Evolutionary conservation across 2,113 vertebrate species (phyloP).

Genomic region (Leucosticte australis): DNA sequence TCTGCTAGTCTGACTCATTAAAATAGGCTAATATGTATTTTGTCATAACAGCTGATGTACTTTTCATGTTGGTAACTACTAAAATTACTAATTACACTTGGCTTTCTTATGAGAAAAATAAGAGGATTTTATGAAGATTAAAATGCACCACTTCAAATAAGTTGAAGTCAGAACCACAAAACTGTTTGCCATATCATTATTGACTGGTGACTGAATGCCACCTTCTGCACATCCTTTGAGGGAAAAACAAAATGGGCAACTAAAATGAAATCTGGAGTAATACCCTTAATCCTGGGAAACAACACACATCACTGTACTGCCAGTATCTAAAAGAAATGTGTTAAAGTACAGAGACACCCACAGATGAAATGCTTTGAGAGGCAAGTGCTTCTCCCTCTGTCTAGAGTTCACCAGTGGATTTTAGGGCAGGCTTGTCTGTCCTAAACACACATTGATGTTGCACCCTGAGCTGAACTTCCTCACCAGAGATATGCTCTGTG

Average conservation of each 20-base stretch:
- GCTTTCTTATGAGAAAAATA: not conserved
- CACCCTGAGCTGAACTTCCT: not conserved
- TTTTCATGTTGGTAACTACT: not conserved
- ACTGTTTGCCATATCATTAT: not conserved
- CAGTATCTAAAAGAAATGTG: not conserved
- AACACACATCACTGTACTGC: rapidly evolving
- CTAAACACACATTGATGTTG: rapidly evolving
- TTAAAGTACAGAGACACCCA: not conserved
- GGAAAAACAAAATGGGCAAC: not conserved
- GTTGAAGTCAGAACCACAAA: not conserved
- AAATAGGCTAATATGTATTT: not conserved
- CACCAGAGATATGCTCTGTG: rapidly evolving
- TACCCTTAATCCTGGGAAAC: not conserved
- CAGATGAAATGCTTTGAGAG: not conserved
- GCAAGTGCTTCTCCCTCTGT: not conserved
- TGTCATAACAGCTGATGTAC: not conserved
- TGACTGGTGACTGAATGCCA: not conserved
- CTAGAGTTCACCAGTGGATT: not conserved
- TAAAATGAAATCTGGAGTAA: not conserved
- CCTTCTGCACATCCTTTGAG: not conserved
- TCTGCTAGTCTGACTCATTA: not conserved
- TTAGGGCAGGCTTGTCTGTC: not conserved
- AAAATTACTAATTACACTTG: not conserved
- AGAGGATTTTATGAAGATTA: not conserved
- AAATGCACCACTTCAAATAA: not conserved